Base-by-base conservation (phyloP, 92 coral and sea anemone species). In the Umimayanthus kanabou region DNA sequence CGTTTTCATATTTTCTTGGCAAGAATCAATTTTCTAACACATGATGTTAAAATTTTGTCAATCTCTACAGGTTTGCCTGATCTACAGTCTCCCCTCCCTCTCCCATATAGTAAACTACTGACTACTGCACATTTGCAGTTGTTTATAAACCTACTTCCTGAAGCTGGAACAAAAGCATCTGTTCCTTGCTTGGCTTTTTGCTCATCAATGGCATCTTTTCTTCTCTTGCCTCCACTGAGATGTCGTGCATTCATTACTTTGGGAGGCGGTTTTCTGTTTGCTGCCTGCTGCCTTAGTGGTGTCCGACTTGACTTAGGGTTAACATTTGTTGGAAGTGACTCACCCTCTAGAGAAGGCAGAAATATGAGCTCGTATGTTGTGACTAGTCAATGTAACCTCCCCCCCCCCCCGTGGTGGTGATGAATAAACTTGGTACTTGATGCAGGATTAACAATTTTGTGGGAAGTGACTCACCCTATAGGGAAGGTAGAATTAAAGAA, bases 251-350 rank as follows among this genome's bases (percentile, higher is more conserved):
- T 94, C 89, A 90, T 85, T 2, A 93, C 96, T 76, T 89, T 93
- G 14, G 97, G 95, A 57, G 94, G 87, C 1, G 94, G 94, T 65
- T 91, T 91, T 80, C 93, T 92, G 20, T 80, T 76, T 49, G 91
- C 64, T 47, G 25, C 78, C 43, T 39, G 77, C 23, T 25, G 66
- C 74, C 93, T 89, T 28, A 87, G 64, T 20, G 79, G 90, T 58
- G 84, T 94, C 77, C 93, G 84, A 72, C 98, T 97, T 69, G 94
- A 88, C 11, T 98, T 92, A 37, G 99, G 99, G 37, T 95, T 95
- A 10, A 96, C 94, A 9, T 85, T 39, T 2, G 94, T 92, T 6
- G 99, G 99, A 10, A 97, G 88, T 25, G 99, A 88, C 84, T 91
- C 90, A 29, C 99, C 99, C 58, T 86, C 99, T 97, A 28, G 61